Evolutionary conservation across 2,113 vertebrate species (phyloP).

Genomic region (Scalopus aquaticus): DNA sequence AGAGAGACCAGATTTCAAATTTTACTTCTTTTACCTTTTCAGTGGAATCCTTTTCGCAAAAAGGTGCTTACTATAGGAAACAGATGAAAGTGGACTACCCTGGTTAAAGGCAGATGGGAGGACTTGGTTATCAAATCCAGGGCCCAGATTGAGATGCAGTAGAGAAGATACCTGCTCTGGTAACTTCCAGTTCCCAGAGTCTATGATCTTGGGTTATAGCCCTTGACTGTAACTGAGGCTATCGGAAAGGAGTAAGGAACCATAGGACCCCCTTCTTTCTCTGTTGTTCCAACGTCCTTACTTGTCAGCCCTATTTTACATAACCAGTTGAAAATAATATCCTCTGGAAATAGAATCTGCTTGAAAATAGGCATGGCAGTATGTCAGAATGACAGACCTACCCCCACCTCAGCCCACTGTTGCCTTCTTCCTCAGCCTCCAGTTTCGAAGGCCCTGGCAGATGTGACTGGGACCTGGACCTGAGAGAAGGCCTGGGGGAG

Average conservation of each 20-base stretch:
- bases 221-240: neutral
- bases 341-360: neutral
- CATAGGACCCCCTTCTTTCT: neutral
- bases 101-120: neutral
- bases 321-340: neutral
- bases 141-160: neutral
- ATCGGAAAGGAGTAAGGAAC: neutral
- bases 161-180: neutral
- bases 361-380: no score
- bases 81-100: neutral
- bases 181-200: neutral
- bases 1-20: neutral
- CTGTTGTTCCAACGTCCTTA: neutral
- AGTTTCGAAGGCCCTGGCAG: neutral
- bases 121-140: neutral
- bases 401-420: neutral
- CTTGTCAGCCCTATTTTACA: neutral
- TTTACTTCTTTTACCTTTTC: neutral
- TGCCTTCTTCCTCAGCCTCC: neutral
- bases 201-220: neutral
- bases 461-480: conserved; percentile 47
- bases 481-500: neutral
- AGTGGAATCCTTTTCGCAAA: neutral
- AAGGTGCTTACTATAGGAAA: neutral
- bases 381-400: neutral